Evolutionary conservation across 2,888 invertebrate species (phyloP), one percentile per base, ranked within the genome.

Genomic region (Lutraria lutraria): DNA sequence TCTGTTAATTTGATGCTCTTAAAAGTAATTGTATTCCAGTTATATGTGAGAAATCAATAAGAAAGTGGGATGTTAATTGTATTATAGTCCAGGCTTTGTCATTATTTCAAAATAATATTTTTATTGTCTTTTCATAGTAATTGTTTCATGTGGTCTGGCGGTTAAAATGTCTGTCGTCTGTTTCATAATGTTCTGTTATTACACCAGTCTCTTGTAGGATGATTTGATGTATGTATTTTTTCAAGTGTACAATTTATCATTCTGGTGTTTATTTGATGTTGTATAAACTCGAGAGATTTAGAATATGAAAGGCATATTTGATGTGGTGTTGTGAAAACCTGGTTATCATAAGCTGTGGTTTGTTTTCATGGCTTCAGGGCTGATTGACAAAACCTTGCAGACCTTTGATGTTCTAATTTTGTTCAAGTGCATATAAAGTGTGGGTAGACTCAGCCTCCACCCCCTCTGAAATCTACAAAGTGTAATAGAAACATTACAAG

Each of bases 1-100:
- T 68, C 52, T 63, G 72, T 68, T 68, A 83, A 83, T 72, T 72
- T 72, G 43, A 72, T 83, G 72, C 68, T 72, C n/a, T 34, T 83
- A 63, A 43, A n/a, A 52, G 83, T 83, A 83, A 83, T 29, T 56
- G 52, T 53, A 16, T 68, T 68, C 63, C 63, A 52, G 68, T n/a
- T 31, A 63, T 29, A 63, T 3, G 25, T 43, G 21, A 83, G 43
- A 63, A 83, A 63, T 83, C 63, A 83, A 83, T 83, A 63, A 43
- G 34, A 83, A 63, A 60, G 60, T 60, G 54, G 56, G 29, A 56
- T 29, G 25, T 82, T 82, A 13, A 56, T 29, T 3, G n/a, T 68
- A n/a, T 25, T 68, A 25, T 25, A 1, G 12, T 68, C 25, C 25
- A 3, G 25, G 63, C 63, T 68, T 68, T 25, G 63, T 68, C 63